These are phyloP conservation scores for Tupaia tana DNA, from an alignment of 2,113 vertebrate species.

Conservation along the genomic window DNA sequence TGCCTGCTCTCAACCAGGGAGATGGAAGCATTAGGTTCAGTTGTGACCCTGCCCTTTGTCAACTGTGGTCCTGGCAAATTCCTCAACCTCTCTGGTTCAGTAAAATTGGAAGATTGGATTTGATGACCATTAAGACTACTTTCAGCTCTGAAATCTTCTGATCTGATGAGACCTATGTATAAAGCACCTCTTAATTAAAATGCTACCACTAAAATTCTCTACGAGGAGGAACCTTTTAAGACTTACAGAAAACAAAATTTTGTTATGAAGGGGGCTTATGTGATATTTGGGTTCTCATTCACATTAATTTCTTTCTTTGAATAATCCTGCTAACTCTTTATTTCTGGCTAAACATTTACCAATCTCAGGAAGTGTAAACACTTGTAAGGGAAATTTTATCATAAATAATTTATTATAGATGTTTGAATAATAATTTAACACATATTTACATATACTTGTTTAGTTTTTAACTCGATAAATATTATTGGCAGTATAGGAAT, in stretches of 20 bases:
- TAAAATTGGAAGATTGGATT: neutral
- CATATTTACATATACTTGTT: neutral
- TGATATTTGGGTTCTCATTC: neutral
- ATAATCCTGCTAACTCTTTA: neutral
- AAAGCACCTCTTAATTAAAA: slow-evolving; percentile 53
- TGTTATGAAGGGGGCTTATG: neutral
- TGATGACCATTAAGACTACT: neutral
- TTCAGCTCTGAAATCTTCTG: neutral
- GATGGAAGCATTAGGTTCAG: fast-evolving
- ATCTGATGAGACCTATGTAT: neutral
- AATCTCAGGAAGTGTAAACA: neutral
- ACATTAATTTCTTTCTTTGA: neutral
- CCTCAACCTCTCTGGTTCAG: neutral
- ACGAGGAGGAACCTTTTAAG: slow-evolving; percentile 35
- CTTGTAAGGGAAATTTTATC: neutral
- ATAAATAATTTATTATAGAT: neutral
- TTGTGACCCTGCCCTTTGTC: neutral
- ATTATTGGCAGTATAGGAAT: neutral
- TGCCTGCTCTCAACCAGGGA: neutral
- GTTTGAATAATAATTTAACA: neutral
- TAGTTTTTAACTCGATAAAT: neutral
- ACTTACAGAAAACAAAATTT: slow-evolving; percentile 17
- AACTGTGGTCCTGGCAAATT: neutral
- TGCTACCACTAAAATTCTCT: slow-evolving; percentile 37
- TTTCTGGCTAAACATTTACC: neutral